These are phyloP conservation scores for Chunga burmeisteri DNA, from an alignment of 2,113 vertebrate species.

Conservation along the genomic window DNA sequence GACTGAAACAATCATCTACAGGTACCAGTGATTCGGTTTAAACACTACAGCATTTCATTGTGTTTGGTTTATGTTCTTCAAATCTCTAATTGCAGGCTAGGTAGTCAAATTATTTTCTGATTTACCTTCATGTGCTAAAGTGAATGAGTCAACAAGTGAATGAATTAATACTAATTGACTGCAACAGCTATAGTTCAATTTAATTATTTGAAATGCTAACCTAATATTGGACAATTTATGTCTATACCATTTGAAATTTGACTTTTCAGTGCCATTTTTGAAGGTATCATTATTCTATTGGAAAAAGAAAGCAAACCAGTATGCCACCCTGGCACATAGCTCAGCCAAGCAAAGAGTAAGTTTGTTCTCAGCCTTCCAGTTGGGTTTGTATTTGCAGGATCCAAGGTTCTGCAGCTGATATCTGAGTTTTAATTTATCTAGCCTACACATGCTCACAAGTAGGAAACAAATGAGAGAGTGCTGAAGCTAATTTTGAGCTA, in stretches of 20 bases:
- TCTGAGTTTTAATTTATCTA: neutral
- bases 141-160: constrained; percentile 51
- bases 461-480: neutral
- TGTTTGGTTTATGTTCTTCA: constrained; percentile 19
- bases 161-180: constrained; percentile 37
- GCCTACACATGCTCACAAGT: neutral
- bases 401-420: neutral
- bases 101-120: constrained; percentile 48
- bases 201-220: constrained; percentile 39
- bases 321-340: neutral
- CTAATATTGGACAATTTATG: neutral
- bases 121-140: constrained; percentile 38
- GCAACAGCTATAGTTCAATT: constrained; percentile 49
- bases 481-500: neutral
- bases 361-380: neutral
- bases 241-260: neutral
- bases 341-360: neutral
- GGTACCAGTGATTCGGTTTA: neutral
- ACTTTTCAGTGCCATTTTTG: neutral
- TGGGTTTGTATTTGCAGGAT: neutral
- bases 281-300: neutral
- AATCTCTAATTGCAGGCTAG: constrained; percentile 19
- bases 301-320: neutral
- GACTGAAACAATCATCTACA: neutral
- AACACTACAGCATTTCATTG: neutral